Conservation (phyloP, 2,888 invertebrate species). For the Troglohyphantes excavatus region DNA sequence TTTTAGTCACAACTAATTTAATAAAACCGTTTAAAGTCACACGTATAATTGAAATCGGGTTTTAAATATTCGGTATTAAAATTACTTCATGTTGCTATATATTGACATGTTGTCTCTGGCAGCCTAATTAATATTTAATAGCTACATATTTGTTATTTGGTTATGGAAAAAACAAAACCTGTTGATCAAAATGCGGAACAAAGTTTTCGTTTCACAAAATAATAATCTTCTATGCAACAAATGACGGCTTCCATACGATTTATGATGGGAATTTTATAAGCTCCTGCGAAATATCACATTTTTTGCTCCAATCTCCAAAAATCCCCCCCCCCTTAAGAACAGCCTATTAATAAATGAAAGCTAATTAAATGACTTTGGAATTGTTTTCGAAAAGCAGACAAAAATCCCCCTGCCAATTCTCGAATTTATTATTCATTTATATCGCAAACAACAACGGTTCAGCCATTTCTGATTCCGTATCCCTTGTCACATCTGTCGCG, state of each 20-base stretch:
- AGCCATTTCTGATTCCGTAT: conserved; percentile 54
- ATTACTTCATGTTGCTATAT: no score
- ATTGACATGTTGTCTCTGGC: no score
- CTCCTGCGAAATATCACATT: neutral
- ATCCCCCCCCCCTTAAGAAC: conserved; percentile 12
- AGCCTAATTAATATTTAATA: no score
- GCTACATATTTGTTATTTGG: no score
- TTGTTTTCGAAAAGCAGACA: conserved; percentile 30
- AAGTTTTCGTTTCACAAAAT: neutral
- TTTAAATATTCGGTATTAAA: no score
- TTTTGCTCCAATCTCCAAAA: neutral
- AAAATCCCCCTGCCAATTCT: conserved; percentile 65
- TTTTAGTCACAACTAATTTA: no score
- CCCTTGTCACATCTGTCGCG: conserved; percentile 64
- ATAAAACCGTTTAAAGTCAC: no score
- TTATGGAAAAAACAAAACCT: neutral
- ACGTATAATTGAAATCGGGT: no score
- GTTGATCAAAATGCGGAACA: neutral
- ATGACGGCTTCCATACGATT: neutral
- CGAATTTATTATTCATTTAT: conserved; percentile 76
- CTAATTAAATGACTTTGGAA: conserved; percentile 63
- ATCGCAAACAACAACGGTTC: conserved; percentile 51
- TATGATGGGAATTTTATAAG: conserved; percentile 20
- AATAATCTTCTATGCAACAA: neutral
- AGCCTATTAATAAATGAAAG: conserved; percentile 75